Conservation (phyloP, 1,140 invertebrate species). For the Eurosta solidaginis region DNA sequence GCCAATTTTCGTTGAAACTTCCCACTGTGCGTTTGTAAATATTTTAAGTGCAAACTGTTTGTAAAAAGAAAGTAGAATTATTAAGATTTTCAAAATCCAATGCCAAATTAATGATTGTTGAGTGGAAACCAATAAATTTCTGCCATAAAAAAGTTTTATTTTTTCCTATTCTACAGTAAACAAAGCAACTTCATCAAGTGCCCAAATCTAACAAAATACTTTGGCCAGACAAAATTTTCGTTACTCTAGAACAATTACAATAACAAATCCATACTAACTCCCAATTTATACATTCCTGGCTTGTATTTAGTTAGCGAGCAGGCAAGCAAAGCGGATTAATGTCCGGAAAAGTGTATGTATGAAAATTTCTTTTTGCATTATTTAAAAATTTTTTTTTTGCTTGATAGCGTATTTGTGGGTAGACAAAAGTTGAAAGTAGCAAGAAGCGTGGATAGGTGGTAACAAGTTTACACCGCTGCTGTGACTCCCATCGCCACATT, state of each 20-base stretch:
- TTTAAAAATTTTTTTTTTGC: slow-evolving; percentile 28
- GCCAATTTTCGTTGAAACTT: too few species aligned
- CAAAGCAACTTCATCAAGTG: slow-evolving; percentile 13
- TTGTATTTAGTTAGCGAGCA: background rate
- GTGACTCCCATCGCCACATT: too few species aligned
- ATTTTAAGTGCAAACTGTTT: background rate
- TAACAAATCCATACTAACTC: background rate
- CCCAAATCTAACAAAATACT: background rate
- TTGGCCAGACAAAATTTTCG: slow-evolving; percentile 3
- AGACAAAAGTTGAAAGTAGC: background rate
- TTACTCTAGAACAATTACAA: background rate
- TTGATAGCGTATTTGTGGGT: background rate
- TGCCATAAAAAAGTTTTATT: background rate
- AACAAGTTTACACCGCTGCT: background rate
- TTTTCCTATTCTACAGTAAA: background rate
- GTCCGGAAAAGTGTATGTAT: slow-evolving; percentile 32
- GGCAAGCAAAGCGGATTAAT: slow-evolving; percentile 34
- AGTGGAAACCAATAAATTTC: slow-evolving; percentile 15
- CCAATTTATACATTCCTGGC: background rate
- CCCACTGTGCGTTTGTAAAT: background rate
- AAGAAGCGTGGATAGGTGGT: background rate
- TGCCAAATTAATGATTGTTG: slow-evolving; percentile 17
- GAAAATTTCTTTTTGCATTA: slow-evolving; percentile 33
- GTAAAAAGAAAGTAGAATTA: background rate
- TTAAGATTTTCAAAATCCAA: background rate